Conservation (phyloP, 2,113 vertebrate genomes). For the Eretmochelys imbricata region DNA sequence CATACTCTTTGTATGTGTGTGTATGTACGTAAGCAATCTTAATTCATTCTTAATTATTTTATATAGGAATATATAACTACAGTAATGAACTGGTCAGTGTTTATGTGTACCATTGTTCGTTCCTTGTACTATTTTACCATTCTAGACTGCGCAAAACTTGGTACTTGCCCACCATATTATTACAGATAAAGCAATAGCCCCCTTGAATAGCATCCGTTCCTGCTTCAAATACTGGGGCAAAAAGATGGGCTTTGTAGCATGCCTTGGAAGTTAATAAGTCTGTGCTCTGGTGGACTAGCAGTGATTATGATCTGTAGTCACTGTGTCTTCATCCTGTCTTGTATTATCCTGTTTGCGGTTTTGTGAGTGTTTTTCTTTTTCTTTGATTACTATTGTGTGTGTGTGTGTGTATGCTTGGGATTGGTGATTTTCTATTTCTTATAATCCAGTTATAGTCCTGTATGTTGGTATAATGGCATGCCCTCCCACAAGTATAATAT, state of each 20-base stretch:
- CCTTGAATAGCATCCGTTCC: not conserved
- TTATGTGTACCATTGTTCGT: not conserved
- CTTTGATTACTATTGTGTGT: not conserved
- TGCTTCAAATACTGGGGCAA: not conserved
- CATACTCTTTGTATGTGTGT: not conserved
- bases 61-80: not conserved
- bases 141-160: not conserved
- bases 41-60: slow-evolving; percentile 3
- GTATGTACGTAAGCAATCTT: not conserved
- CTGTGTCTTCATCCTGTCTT: not conserved
- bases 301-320: not conserved
- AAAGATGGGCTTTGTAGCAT: not conserved
- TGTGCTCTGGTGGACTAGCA: not conserved
- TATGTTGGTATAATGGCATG: not conserved
- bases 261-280: not conserved
- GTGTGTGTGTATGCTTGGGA: not conserved
- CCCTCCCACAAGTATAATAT: not conserved
- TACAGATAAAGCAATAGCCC: not conserved
- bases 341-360: not conserved
- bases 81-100: not conserved
- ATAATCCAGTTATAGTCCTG: not conserved
- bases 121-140: not conserved
- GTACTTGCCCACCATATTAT: not conserved
- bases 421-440: not conserved
- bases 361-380: not conserved